phyloP scores from a whole-genome alignment of 2,797 vertebrate species.

The Okamejei kenojei region DNA sequence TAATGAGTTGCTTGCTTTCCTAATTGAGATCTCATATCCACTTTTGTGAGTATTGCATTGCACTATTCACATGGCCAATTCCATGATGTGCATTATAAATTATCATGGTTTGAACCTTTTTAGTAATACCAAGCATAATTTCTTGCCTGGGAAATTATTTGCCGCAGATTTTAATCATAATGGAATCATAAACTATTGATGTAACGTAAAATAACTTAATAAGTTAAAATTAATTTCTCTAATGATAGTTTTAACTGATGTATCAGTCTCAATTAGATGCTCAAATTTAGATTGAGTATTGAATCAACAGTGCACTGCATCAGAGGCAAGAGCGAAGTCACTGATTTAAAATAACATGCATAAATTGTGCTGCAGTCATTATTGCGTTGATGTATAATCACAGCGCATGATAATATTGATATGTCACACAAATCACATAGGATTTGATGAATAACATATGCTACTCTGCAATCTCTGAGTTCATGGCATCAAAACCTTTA shows the following conservation, averaged over 20 bases:
- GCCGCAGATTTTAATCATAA: background rate
- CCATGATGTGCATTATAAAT: too few relatives aligned
- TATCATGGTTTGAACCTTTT: too few relatives aligned
- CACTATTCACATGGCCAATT: too few relatives aligned
- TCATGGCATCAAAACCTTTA: background rate
- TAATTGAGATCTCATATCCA: too few relatives aligned
- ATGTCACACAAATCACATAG: background rate
- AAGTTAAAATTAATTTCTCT: background rate
- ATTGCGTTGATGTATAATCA: background rate
- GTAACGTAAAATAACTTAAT: background rate
- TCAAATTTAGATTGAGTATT: background rate
- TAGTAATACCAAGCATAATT: too few relatives aligned
- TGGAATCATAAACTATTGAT: background rate
- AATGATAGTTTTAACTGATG: background rate
- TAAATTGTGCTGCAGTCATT: background rate
- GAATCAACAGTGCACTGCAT: too few relatives aligned
- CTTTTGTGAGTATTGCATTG: too few relatives aligned
- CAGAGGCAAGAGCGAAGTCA: background rate
- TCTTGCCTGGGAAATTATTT: background rate
- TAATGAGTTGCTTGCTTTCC: too few relatives aligned
- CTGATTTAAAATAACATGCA: background rate
- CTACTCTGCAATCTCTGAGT: background rate
- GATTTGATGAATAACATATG: background rate
- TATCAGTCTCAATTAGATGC: background rate
- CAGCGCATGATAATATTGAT: background rate